These are phyloP conservation scores for Scaptomyza reducta DNA, from an alignment of 2,888 invertebrate species.

Conservation along the genomic window DNA sequence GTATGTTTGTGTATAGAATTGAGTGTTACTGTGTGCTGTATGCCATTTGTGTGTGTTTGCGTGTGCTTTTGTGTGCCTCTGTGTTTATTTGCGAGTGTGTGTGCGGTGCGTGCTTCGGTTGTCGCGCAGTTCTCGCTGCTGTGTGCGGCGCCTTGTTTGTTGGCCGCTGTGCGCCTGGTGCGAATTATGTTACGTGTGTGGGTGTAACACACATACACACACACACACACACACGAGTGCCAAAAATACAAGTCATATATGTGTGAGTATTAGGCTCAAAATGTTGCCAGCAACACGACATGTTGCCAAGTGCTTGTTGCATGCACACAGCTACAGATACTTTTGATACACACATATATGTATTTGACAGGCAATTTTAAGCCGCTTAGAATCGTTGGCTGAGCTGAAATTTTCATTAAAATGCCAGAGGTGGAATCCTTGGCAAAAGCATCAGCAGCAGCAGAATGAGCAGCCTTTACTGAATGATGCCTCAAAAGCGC, in stretches of 20 bases:
- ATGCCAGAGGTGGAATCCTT: conserved; percentile 68
- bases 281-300: conserved; percentile 15
- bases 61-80: conserved; percentile 8
- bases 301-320: conserved; percentile 6
- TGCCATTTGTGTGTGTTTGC: conserved; percentile 10
- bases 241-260: neutral
- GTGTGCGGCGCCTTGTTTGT: conserved; percentile 19
- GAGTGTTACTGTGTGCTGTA: neutral
- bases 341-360: neutral
- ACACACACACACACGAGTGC: conserved; percentile 42
- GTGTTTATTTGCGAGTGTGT: conserved; percentile 16
- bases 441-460: conserved; percentile 11
- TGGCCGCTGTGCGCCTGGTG: conserved; percentile 74
- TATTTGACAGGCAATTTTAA: conserved; percentile 54
- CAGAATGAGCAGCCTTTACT: conserved; percentile 36
- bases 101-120: conserved; percentile 40
- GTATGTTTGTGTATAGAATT: conserved; percentile 21
- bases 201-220: conserved; percentile 65
- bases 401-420: conserved; percentile 72
- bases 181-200: conserved; percentile 65
- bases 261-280: conserved; percentile 5
- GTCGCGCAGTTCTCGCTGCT: conserved; percentile 28
- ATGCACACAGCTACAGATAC: neutral
- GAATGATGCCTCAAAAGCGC: conserved; percentile 21
- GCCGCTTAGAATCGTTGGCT: conserved; percentile 59